Percentiles rank a stretch among this genome's conserved stretches.
These are phyloP conservation scores for Forpus xanthops DNA, from an alignment of 2,797 vertebrate genomes.

Conservation along the genomic window DNA sequence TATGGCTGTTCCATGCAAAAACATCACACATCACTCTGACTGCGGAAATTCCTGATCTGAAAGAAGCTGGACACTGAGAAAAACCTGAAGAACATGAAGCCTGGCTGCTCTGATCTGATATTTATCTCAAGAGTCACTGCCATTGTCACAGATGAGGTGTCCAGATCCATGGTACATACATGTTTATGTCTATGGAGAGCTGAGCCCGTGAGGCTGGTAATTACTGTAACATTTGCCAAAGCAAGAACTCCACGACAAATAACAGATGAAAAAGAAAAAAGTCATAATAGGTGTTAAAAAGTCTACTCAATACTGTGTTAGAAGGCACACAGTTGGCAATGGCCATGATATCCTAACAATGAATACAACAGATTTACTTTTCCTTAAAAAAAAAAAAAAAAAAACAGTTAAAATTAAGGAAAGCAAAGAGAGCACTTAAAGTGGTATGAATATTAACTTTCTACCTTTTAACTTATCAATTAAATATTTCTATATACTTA, in stretches of 20 bases:
- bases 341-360: background rate
- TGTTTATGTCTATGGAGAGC: background rate
- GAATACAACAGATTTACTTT: background rate
- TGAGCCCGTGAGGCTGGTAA: background rate
- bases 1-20: background rate
- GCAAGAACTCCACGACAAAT: background rate
- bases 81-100: background rate
- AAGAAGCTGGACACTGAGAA: background rate
- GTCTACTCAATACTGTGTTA: background rate
- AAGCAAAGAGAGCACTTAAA: background rate
- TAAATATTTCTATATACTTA: background rate
- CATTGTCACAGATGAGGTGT: background rate
- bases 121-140: background rate
- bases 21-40: background rate
- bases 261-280: background rate
- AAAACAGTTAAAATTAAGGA: background rate
- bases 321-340: background rate
- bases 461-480: background rate
- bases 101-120: background rate
- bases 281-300: background rate
- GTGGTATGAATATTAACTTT: background rate
- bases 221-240: background rate
- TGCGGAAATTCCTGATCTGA: background rate
- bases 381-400: background rate
- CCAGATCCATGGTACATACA: background rate